Evolutionary conservation across 2,797 vertebrate species (phyloP).

Genomic region (Cirrhinus mrigala): DNA sequence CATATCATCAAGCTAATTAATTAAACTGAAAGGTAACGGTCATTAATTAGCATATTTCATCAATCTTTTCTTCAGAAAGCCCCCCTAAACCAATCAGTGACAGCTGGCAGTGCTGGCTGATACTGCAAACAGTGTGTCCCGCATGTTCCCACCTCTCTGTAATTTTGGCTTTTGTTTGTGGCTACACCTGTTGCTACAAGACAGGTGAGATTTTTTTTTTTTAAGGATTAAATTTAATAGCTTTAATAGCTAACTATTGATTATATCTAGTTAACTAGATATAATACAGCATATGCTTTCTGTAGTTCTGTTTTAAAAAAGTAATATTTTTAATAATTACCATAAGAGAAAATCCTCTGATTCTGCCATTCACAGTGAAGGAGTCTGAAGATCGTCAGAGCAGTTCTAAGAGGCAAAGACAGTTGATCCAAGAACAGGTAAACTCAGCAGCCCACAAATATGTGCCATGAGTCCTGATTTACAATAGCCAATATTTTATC

Average conservation of each 20-base stretch:
- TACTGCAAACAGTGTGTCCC: constrained; percentile 11
- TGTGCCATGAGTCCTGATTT: not conserved
- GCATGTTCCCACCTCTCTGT: not conserved
- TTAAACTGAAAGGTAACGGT: not conserved
- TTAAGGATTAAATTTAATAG: not conserved
- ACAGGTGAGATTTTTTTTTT: constrained; percentile 35
- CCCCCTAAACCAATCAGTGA: not conserved
- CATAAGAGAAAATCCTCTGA: not conserved
- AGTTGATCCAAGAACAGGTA: constrained; percentile 45
- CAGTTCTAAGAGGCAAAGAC: not conserved
- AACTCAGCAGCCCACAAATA: not conserved
- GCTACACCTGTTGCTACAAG: constrained; percentile 35
- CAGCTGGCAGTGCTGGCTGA: constrained; percentile 22
- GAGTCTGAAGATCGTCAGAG: not conserved
- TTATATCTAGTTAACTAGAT: too few species aligned
- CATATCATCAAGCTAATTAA: not conserved
- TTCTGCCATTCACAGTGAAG: constrained; percentile 2
- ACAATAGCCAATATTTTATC: not conserved
- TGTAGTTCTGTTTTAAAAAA: not conserved
- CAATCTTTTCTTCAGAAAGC: not conserved
- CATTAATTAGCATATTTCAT: not conserved
- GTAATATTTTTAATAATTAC: not conserved
- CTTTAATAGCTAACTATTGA: too few species aligned
- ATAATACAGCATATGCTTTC: too few species aligned
- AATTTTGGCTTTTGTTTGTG: constrained; percentile 28